phyloP scores from a whole-genome alignment of 2,888 invertebrate genomes.

The Machimus rusticus region DNA sequence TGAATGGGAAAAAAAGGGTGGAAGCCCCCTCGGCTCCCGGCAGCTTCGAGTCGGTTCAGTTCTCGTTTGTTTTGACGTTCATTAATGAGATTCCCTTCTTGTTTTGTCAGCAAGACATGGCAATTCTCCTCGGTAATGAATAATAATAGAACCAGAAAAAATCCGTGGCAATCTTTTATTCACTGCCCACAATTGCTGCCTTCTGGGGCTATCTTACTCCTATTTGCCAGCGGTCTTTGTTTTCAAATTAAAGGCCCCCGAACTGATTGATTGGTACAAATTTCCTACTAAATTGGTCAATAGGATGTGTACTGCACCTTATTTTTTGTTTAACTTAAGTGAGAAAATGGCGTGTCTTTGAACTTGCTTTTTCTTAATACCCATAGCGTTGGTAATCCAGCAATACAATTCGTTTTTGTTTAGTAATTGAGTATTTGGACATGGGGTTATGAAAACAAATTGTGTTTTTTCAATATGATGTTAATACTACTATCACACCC shows the following conservation, averaged over 20 bases:
- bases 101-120: conserved; percentile 9
- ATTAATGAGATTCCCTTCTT: conserved; percentile 10
- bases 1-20: not conserved
- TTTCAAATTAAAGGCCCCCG: not conserved
- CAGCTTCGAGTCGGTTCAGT: not conserved
- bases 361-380: not conserved
- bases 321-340: not conserved
- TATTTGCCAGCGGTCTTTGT: not conserved
- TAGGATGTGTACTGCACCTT: not conserved
- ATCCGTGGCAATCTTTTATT: not conserved
- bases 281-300: not conserved
- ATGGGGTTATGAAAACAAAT: not conserved
- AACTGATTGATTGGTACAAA: not conserved
- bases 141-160: not conserved
- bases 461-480: not conserved
- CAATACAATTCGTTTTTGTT: not conserved
- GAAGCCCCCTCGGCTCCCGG: not conserved
- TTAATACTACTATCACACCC: not conserved
- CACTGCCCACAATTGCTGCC: not conserved
- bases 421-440: not conserved
- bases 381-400: not conserved
- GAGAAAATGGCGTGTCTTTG: not conserved
- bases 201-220: not conserved
- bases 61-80: not conserved
- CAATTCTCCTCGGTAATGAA: conserved; percentile 12